Evolutionary conservation across 2,888 invertebrate species (phyloP).

Genomic region (Embidobia sp.): DNA sequence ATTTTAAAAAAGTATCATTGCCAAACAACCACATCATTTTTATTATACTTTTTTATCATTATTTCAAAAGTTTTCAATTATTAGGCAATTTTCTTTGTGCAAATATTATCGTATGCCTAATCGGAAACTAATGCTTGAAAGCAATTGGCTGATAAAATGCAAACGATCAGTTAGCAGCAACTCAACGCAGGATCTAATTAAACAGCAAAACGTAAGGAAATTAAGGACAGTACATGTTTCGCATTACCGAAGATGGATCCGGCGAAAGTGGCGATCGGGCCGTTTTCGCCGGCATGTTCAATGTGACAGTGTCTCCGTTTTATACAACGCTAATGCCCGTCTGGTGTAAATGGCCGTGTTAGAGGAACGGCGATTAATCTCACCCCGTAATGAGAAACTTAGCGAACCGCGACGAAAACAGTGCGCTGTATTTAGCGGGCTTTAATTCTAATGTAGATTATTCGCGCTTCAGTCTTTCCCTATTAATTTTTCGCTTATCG

Average conservation of each 20-base stretch:
- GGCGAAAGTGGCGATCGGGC: slow-evolving; percentile 31
- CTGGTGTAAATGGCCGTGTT: slow-evolving; percentile 55
- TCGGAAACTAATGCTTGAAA: too few species aligned
- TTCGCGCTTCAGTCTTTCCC: slow-evolving; percentile 54
- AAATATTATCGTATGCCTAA: too few species aligned
- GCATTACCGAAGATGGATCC: slow-evolving; percentile 14
- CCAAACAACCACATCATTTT: too few species aligned
- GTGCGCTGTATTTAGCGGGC: slow-evolving; percentile 51
- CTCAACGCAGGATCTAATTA: not conserved
- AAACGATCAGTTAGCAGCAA: not conserved
- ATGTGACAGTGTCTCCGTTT: slow-evolving; percentile 49
- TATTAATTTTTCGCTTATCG: slow-evolving; percentile 59
- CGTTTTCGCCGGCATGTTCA: slow-evolving; percentile 25
- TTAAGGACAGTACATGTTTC: slow-evolving; percentile 4
- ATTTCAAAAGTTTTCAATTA: too few species aligned
- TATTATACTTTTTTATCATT: too few species aligned
- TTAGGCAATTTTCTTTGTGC: too few species aligned
- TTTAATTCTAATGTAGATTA: slow-evolving; percentile 63
- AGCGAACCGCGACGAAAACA: slow-evolving; percentile 62
- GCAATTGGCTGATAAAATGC: too few species aligned
- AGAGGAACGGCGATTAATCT: slow-evolving; percentile 60
- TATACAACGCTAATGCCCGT: slow-evolving; percentile 50
- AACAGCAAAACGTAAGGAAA: not conserved
- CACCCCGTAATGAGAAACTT: slow-evolving; percentile 60
- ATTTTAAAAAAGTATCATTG: too few species aligned